phyloP scores from a whole-genome alignment of 2,797 vertebrate species.

The Scarus forsteni region DNA sequence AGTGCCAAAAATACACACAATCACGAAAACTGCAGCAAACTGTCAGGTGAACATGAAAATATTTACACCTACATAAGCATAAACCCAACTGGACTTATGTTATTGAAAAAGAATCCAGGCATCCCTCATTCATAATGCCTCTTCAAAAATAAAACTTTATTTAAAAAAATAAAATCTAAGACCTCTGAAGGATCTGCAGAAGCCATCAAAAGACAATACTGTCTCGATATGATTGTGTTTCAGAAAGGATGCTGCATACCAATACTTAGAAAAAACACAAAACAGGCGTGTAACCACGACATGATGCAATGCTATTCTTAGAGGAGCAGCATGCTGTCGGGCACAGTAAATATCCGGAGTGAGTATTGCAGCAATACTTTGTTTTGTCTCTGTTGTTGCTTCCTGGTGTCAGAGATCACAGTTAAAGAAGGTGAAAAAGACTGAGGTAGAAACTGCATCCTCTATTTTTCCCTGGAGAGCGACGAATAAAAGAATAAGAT shows the following conservation, averaged over 20 bases:
- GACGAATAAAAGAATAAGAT: conserved; percentile 22
- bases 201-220: not conserved
- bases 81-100: too few relatives aligned
- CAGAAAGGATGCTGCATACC: not conserved
- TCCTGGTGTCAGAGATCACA: conserved; percentile 52
- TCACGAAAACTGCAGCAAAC: too few relatives aligned
- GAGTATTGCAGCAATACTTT: conserved; percentile 31
- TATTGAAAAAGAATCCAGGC: too few relatives aligned
- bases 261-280: conserved; percentile 15
- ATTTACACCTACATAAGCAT: too few relatives aligned
- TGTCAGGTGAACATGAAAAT: too few relatives aligned
- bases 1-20: too few relatives aligned
- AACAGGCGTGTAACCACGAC: conserved; percentile 19
- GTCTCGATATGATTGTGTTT: not conserved
- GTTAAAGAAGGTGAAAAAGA: conserved; percentile 17
- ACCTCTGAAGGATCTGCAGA: too few relatives aligned
- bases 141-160: too few relatives aligned
- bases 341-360: conserved; percentile 36
- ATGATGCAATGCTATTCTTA: conserved; percentile 39
- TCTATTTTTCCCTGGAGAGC: not conserved
- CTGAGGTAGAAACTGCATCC: conserved; percentile 16
- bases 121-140: too few relatives aligned
- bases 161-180: too few relatives aligned
- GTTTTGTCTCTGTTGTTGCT: conserved; percentile 30
- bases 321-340: conserved; percentile 21